These are phyloP conservation scores for Melangyna quadrimaculata DNA, from an alignment of 2,888 invertebrate genomes.

Conservation along the genomic window DNA sequence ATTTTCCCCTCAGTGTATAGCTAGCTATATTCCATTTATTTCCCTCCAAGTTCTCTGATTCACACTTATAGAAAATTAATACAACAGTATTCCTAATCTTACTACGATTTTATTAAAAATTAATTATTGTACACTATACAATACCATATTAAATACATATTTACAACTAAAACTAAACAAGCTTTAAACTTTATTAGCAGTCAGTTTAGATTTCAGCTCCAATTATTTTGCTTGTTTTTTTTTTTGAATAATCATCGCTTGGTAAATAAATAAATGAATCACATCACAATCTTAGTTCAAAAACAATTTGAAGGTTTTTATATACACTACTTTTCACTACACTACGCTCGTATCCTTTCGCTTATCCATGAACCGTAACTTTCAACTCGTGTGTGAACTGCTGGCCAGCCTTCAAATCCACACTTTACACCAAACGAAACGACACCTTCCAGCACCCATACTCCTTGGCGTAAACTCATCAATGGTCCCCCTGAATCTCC, in stretches of 20 bases:
- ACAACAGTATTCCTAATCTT: not conserved
- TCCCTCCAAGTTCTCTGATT: too few relatives aligned
- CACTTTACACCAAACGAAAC: constrained; percentile 87
- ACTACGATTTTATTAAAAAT: not conserved
- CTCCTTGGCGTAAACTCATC: constrained; percentile 83
- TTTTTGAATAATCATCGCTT: constrained; percentile 26
- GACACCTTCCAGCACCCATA: constrained; percentile 85
- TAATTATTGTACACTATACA: not conserved
- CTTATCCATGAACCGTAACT: constrained; percentile 83
- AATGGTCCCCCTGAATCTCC: constrained; percentile 91
- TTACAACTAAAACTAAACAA: not conserved
- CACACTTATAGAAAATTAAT: too few relatives aligned
- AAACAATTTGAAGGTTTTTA: constrained; percentile 4
- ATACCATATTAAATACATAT: not conserved
- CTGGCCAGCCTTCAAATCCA: constrained; percentile 85
- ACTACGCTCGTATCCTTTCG: constrained; percentile 37
- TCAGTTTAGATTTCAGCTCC: not conserved
- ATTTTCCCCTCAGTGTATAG: too few relatives aligned
- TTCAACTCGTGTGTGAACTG: constrained; percentile 86
- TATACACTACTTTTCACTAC: not conserved
- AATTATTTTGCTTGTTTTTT: not conserved
- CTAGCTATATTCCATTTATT: too few relatives aligned
- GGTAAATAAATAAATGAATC: constrained; percentile 55
- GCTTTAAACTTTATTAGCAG: not conserved
- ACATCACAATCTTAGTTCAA: constrained; percentile 54